Conservation (phyloP, 1,140 invertebrate species). For the Brachionus paranguensis region DNA sequence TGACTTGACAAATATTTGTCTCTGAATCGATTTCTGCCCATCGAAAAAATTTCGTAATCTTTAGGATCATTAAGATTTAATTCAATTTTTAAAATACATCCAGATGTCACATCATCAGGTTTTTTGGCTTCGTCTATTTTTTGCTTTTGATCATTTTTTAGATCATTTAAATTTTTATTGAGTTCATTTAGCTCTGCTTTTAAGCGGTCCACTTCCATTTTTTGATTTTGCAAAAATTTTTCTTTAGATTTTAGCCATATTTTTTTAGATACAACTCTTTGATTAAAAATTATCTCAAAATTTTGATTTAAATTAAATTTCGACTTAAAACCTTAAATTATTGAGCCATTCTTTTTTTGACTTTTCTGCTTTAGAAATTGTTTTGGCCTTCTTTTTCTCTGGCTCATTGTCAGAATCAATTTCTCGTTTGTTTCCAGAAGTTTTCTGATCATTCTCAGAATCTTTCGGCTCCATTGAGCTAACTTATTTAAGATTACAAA, state of each 20-base stretch:
- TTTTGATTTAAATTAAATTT: background rate
- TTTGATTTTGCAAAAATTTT: constrained; percentile 36
- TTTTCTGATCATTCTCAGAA: background rate
- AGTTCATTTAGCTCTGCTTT: constrained; percentile 28
- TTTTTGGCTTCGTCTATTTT: background rate
- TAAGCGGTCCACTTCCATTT: background rate
- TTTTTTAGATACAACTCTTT: constrained; percentile 23
- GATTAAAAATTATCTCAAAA: background rate
- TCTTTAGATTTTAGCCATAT: constrained; percentile 13
- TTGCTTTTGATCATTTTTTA: background rate
- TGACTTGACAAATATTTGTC: background rate
- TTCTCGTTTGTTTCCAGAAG: background rate
- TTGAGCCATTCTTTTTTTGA: background rate
- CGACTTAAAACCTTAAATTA: background rate
- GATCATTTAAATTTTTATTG: background rate
- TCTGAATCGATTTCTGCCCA: constrained; percentile 3
- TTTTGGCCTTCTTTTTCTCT: background rate
- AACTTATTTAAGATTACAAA: background rate
- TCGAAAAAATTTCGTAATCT: background rate
- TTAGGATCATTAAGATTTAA: constrained; percentile 5
- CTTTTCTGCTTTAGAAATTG: background rate
- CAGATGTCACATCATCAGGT: background rate
- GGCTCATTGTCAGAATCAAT: background rate
- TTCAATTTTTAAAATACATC: constrained; percentile 1
- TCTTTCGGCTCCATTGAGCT: background rate